These are phyloP conservation scores for Ephialtes manifestator DNA, from an alignment of 2,888 invertebrate genomes.

Conservation along the genomic window DNA sequence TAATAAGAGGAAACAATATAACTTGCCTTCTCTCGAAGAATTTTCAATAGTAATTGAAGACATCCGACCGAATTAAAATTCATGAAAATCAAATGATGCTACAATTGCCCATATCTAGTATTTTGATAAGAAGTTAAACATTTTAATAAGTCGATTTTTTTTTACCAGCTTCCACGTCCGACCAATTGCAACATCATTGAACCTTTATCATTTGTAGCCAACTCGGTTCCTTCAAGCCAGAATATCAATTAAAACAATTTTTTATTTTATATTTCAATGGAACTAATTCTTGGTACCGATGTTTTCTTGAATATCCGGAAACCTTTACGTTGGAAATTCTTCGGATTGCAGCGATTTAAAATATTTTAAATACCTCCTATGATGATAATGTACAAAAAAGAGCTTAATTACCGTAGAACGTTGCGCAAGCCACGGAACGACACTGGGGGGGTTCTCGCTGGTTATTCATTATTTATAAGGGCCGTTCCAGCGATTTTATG, in stretches of 20 bases:
- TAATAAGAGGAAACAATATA: too few species aligned
- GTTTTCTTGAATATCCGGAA: neutral
- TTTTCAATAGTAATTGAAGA: too few species aligned
- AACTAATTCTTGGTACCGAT: neutral
- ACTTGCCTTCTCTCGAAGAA: too few species aligned
- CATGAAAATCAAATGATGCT: too few species aligned
- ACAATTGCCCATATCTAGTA: too few species aligned
- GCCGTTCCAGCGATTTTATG: conserved; percentile 76
- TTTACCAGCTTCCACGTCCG: too few species aligned
- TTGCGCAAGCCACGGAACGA: conserved; percentile 41
- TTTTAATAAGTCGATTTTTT: too few species aligned
- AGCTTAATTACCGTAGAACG: conserved; percentile 63
- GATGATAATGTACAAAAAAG: conserved; percentile 21
- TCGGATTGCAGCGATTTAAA: neutral
- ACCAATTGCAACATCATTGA: too few species aligned
- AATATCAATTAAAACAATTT: neutral
- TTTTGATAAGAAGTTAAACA: too few species aligned
- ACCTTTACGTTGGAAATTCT: neutral
- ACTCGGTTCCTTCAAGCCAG: too few species aligned
- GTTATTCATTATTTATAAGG: conserved; percentile 72
- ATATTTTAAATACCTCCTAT: neutral
- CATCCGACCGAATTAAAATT: too few species aligned
- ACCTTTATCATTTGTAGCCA: too few species aligned
- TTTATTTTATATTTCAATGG: neutral
- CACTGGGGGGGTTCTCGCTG: conserved; percentile 40